Conservation (phyloP, 1,140 invertebrate species). For the Drosophila nebulosa region DNA sequence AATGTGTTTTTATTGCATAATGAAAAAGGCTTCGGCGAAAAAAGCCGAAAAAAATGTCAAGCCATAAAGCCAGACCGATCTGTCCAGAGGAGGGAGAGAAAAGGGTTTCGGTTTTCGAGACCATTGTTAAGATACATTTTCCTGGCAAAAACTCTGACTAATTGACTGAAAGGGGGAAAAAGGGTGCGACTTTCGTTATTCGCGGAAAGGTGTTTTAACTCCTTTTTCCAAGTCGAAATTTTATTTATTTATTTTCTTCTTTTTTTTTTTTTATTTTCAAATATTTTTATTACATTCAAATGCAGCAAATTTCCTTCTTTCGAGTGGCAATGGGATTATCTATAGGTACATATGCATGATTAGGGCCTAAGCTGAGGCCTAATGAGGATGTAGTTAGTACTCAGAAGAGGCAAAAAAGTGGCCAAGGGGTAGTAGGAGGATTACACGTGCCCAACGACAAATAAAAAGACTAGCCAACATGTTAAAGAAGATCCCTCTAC, state of each 20-base stretch:
- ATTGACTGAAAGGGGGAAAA: slow-evolving; percentile 69
- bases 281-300: too few species aligned
- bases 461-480: slow-evolving; percentile 38
- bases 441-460: slow-evolving; percentile 40
- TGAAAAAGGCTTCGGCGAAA: slow-evolving; percentile 38
- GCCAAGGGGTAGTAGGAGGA: slow-evolving; percentile 7
- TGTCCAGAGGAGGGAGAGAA: not conserved
- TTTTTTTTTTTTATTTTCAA: not conserved
- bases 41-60: slow-evolving; percentile 16
- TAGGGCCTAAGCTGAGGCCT: slow-evolving; percentile 16
- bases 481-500: not conserved
- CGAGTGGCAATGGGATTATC: not conserved
- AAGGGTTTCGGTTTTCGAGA: slow-evolving; percentile 1
- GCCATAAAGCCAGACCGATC: not conserved
- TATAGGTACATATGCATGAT: not conserved
- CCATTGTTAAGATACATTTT: slow-evolving; percentile 14
- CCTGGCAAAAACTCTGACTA: slow-evolving; percentile 51
- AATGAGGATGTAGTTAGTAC: slow-evolving; percentile 68
- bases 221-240: slow-evolving; percentile 27
- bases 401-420: not conserved
- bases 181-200: not conserved
- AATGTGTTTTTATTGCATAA: slow-evolving; percentile 67
- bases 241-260: not conserved
- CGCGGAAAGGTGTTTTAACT: slow-evolving; percentile 26
- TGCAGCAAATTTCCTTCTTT: not conserved